These are phyloP conservation scores for Stratiomys singularior DNA, from an alignment of 2,888 invertebrate genomes.

Conservation along the genomic window DNA sequence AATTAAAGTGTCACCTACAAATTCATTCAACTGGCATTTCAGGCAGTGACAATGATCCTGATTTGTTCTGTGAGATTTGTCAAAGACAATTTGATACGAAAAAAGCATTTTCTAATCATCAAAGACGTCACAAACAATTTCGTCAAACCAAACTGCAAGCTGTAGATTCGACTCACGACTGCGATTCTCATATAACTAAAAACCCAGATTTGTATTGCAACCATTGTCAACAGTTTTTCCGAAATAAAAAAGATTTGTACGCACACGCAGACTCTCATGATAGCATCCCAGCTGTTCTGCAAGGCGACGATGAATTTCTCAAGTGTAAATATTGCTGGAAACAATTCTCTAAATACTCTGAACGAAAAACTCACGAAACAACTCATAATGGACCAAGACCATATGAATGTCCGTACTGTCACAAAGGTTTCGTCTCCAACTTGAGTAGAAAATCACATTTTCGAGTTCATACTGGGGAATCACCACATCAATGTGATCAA, in stretches of 20 bases:
- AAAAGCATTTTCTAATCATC: constrained; percentile 17
- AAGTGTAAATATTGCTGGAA: constrained; percentile 39
- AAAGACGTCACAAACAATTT: neutral
- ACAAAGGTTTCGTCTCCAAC: constrained; percentile 22
- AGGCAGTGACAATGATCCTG: neutral
- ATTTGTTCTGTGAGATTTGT: neutral
- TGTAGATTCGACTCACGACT: no score
- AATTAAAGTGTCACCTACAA: neutral
- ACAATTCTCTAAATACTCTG: constrained; percentile 23
- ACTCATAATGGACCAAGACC: constrained; percentile 67
- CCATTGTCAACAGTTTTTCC: constrained; percentile 17
- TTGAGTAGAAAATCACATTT: constrained; percentile 53
- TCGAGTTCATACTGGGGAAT: constrained; percentile 57
- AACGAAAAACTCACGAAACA: constrained; percentile 65
- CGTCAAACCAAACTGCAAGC: neutral
- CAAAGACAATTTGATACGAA: neutral
- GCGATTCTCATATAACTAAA: neutral
- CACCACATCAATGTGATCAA: constrained; percentile 56
- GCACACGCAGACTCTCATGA: neutral
- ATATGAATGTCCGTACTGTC: constrained; percentile 61
- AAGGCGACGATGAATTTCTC: neutral
- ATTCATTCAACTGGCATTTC: neutral
- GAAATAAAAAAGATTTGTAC: neutral
- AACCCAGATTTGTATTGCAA: constrained; percentile 31
- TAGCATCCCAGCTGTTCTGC: neutral